Conservation (phyloP, 1,140 invertebrate genomes). For the Ptiloglossa arizonensis region DNA sequence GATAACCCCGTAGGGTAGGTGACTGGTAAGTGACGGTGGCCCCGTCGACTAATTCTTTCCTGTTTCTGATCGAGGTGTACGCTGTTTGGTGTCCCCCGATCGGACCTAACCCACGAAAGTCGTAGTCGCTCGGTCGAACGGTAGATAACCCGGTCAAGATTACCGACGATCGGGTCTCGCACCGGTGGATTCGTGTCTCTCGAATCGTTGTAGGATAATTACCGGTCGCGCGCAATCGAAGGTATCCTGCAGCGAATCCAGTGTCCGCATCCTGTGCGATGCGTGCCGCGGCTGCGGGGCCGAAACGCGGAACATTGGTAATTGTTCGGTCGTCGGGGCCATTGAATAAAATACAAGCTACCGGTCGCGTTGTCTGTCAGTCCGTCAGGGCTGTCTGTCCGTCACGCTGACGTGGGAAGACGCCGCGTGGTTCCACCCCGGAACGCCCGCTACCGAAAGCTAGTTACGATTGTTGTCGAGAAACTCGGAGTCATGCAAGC, state of each 20-base stretch:
- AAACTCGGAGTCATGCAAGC: slow-evolving; percentile 80
- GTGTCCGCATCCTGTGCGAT: slow-evolving; percentile 58
- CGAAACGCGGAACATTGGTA: slow-evolving; percentile 67
- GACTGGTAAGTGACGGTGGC: too few relatives aligned
- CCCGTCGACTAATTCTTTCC: too few relatives aligned
- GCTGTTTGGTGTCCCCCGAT: too few relatives aligned
- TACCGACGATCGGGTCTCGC: slow-evolving; percentile 61
- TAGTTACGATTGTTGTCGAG: slow-evolving; percentile 80
- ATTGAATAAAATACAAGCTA: slow-evolving; percentile 82
- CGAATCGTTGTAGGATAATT: slow-evolving; percentile 74
- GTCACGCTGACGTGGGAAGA: slow-evolving; percentile 82
- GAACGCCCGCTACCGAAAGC: slow-evolving; percentile 76
- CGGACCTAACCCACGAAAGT: too few relatives aligned
- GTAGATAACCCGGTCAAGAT: too few relatives aligned
- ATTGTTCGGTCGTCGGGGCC: slow-evolving; percentile 80
- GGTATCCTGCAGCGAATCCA: slow-evolving; percentile 63
- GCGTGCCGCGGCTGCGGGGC: slow-evolving; percentile 32
- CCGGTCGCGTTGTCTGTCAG: slow-evolving; percentile 78
- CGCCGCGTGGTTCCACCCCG: slow-evolving; percentile 78
- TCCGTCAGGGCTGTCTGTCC: slow-evolving; percentile 78
- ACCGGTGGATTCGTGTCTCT: slow-evolving; percentile 69
- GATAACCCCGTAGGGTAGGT: too few relatives aligned
- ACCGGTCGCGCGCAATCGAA: slow-evolving; percentile 72
- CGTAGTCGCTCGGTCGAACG: too few relatives aligned
- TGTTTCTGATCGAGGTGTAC: too few relatives aligned